phyloP scores from a whole-genome alignment of 2,888 invertebrate species.

The Geophilus truncorum region DNA sequence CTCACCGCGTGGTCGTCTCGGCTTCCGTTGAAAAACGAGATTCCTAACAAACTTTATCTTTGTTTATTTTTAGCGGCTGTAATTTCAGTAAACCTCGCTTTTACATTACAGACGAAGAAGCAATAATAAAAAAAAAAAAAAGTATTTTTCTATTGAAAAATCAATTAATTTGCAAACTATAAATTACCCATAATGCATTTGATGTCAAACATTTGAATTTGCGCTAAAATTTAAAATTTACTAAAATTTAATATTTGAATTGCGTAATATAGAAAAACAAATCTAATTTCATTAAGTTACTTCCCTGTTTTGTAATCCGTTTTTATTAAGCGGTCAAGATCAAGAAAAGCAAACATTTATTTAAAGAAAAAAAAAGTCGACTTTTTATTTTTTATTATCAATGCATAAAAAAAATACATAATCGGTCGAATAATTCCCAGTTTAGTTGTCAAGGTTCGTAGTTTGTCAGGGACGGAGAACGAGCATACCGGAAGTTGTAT shows the following conservation, averaged over 20 bases:
- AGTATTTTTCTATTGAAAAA: not conserved
- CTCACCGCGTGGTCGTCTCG: not conserved
- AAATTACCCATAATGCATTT: not conserved
- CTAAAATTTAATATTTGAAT: not conserved
- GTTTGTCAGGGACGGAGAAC: not conserved
- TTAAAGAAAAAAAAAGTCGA: not conserved
- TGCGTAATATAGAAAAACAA: too few relatives aligned
- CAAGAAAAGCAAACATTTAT: too few relatives aligned
- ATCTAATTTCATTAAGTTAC: too few relatives aligned
- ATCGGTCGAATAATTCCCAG: not conserved
- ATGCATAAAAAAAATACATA: not conserved
- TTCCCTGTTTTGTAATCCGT: too few relatives aligned
- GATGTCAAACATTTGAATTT: not conserved
- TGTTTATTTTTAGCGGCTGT: not conserved
- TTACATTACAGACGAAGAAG: too few relatives aligned
- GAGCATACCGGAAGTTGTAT: not conserved
- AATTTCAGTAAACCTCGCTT: not conserved
- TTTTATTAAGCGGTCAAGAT: too few relatives aligned
- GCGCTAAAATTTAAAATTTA: conserved; percentile 14
- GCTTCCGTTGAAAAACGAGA: not conserved
- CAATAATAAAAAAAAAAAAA: too few relatives aligned
- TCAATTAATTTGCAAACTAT: not conserved
- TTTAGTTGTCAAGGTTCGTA: not conserved
- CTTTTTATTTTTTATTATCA: not conserved
- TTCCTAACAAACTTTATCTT: not conserved